Conservation (phyloP, 1,140 invertebrate genomes). For the Propsilocerus akamusi region DNA sequence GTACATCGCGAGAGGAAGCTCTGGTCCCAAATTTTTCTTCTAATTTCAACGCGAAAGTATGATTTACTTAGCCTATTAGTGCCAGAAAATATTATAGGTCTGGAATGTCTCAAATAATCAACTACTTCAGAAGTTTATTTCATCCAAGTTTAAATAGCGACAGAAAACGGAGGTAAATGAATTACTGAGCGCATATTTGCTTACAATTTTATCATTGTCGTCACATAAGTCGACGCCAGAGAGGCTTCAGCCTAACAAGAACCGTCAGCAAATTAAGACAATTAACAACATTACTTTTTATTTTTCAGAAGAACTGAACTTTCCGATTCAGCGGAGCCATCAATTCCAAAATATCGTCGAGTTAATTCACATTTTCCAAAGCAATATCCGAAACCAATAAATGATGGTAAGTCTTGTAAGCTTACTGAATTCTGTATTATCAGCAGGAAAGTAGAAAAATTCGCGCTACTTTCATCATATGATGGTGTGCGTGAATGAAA, state of each 20-base stretch:
- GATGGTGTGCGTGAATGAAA: neutral
- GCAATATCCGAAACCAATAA: neutral
- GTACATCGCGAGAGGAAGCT: too few relatives aligned
- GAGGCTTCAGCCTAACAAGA: too few relatives aligned
- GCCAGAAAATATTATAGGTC: too few relatives aligned
- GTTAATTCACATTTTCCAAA: neutral
- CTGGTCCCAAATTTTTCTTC: too few relatives aligned
- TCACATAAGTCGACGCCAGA: too few relatives aligned
- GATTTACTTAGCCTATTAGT: too few relatives aligned
- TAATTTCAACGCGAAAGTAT: too few relatives aligned
- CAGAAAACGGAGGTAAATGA: neutral
- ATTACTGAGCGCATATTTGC: too few relatives aligned
- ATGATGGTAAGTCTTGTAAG: neutral
- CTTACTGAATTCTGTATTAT: neutral
- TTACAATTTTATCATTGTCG: too few relatives aligned
- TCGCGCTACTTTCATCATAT: neutral
- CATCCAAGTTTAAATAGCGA: neutral
- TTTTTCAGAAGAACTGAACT: neutral
- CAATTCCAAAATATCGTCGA: neutral
- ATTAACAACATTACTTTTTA: too few relatives aligned
- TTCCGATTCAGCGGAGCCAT: neutral
- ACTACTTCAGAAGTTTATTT: neutral
- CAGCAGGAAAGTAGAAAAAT: neutral
- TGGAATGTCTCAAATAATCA: slow-evolving; percentile 1
- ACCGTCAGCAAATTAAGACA: too few relatives aligned